These are phyloP conservation scores for Pristionchus arcanus DNA, from an alignment of 2,888 invertebrate genomes.

Conservation along the genomic window DNA sequence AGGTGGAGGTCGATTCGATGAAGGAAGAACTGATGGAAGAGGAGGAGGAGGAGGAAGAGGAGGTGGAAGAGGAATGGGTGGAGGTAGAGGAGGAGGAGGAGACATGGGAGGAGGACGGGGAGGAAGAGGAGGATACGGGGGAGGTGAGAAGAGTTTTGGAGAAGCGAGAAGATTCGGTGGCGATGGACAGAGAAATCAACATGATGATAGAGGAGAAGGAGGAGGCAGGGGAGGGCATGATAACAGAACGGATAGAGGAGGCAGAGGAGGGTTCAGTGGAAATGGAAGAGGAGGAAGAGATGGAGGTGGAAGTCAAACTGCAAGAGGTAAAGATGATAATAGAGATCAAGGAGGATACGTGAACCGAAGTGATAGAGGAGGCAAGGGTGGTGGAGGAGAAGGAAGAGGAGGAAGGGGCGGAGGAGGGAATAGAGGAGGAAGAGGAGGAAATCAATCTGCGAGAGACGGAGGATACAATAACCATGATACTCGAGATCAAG, in stretches of 20 bases:
- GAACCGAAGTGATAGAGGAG: not conserved
- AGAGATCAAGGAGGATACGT: slow-evolving; percentile 22
- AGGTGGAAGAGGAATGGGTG: no score
- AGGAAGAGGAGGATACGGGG: not conserved
- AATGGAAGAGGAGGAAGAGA: not conserved
- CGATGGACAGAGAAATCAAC: no score
- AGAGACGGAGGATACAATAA: not conserved
- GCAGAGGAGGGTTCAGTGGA: not conserved
- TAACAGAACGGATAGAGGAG: not conserved
- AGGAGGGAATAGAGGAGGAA: slow-evolving; percentile 5
- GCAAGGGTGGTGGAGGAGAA: not conserved
- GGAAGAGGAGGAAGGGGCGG: not conserved
- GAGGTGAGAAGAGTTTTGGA: not conserved
- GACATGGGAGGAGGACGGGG: no score
- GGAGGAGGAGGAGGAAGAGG: no score
- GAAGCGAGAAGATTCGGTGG: not conserved
- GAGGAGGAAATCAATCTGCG: not conserved
- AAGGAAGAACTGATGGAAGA: not conserved
- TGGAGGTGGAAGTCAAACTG: not conserved
- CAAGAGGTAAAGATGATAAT: not conserved
- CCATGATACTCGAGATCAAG: not conserved
- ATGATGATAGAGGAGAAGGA: not conserved
- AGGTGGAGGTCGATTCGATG: not conserved
- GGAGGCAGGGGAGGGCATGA: no score
- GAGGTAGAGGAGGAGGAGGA: no score